Percentiles rank a stretch among this genome's conserved stretches.
Conservation (phyloP, 92 coral and sea anemone species). For the Isaurus tuberculatus region DNA sequence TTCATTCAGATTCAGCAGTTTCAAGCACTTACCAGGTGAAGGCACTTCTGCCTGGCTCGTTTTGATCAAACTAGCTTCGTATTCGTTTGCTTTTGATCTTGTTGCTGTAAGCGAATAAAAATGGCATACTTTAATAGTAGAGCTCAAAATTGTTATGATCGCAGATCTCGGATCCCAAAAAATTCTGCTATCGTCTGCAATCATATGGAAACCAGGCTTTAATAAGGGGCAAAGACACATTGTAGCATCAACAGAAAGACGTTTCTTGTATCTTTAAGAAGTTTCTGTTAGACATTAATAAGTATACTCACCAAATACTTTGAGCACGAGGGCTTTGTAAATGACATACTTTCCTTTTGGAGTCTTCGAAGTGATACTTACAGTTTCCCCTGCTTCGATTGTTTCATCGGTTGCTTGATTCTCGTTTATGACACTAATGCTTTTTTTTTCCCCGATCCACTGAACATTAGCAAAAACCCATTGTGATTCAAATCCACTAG, state of each 20-base stretch:
- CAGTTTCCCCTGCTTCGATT: constrained; percentile 19
- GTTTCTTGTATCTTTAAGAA: not conserved
- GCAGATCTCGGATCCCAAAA: too few relatives aligned
- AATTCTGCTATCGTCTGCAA: too few relatives aligned
- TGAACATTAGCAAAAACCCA: constrained; percentile 47
- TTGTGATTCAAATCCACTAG: too few relatives aligned
- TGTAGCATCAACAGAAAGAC: too few relatives aligned
- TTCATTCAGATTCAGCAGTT: not conserved
- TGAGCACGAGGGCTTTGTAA: constrained; percentile 37
- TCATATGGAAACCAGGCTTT: too few relatives aligned
- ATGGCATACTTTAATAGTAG: not conserved
- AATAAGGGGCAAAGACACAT: too few relatives aligned
- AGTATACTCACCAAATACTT: constrained; percentile 51
- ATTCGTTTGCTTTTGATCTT: constrained; percentile 32
- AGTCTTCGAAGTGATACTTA: constrained; percentile 22
- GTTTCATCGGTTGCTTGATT: constrained; percentile 31
- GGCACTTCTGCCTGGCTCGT: not conserved
- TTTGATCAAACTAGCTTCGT: constrained; percentile 22
- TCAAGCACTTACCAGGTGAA: not conserved
- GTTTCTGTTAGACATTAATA: not conserved
- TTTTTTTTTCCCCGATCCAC: constrained; percentile 27
- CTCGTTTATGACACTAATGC: constrained; percentile 39
- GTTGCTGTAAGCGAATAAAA: constrained; percentile 42
- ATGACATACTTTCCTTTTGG: constrained; percentile 35
- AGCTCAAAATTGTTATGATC: too few relatives aligned